Evolutionary conservation across 2,113 vertebrate species (phyloP), one percentile per base, ranked within the genome.

Genomic region (Morone saxatilis): DNA sequence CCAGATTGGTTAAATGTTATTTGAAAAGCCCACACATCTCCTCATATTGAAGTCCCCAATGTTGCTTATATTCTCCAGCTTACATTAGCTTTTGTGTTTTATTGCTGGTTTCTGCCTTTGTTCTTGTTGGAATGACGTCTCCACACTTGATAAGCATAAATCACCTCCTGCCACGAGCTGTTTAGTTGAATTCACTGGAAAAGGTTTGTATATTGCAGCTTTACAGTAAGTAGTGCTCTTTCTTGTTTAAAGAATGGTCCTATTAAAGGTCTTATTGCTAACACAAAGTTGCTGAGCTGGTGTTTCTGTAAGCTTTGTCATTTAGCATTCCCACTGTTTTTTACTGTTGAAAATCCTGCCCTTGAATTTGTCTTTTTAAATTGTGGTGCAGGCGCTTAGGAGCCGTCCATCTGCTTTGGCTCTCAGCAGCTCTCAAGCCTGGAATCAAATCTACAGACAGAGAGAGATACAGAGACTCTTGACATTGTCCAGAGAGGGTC

Each of bases 401-500:
- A 81, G 51, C 12, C 31, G 5, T 76, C 80, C 84, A 87, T 84
- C 80, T 89, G 80, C 80, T 86, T 13, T 54, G 31, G 76, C 84
- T 81, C 80, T 73, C 47, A 16, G 59, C 70, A 43, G 68, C 79
- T 83, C 76, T 90, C 68, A 7, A 59, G 54, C 38, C 72, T 66
- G 60, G 57, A 85, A 80, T 86, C 72, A 53, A 71, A 84, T 88
- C 84, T 60, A 53, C 69, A 80, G 61, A 54, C 43, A 80, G 76
- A 75, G 48, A 76, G 62, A 36, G 14, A 66, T 31, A 56, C 47
- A 40, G 69, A 78, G 83, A 40, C 43, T 80, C 75, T 85, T 91
- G 89, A 91, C 88, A 80, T 83, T 90, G 89, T 88, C 91, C 88
- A 91, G 86, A 89, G 78, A 86, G 65, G 75, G 83, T 80, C 81